Base-by-base conservation (phyloP, 2,113 vertebrate genomes). In the Apeltes quadracus region DNA sequence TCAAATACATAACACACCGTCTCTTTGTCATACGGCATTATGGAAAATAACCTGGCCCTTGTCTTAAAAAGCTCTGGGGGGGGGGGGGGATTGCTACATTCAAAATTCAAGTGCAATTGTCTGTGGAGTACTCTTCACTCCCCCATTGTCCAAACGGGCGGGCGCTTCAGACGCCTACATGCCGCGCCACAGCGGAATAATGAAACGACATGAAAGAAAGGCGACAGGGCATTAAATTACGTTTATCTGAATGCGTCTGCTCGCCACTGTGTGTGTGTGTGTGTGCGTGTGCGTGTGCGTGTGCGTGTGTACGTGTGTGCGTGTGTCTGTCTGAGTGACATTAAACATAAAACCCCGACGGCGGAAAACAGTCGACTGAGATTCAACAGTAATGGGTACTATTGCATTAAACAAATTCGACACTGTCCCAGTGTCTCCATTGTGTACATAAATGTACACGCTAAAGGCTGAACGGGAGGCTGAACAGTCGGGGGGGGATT, bases 61-160 rank as follows among this genome's bases (percentile, higher is more conserved):
- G 69, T 88, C 78, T 82, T 70, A 76, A 78, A 85, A 87, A 85
- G 70, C 72, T 72, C 46, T 7, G 1, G 1, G 48, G 46, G 5
- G 46, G 48, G 48, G n/a, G 5, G 22, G n/a, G 18, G n/a, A 8
- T 67, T 44, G 43, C 55, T 70, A 80, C 75, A 92, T 90, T 90
- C 69, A 87, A 78, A 84, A 85, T 84, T 85, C 81, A 88, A 92
- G 89, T 84, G 85, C 79, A 78, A 78, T 90, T 91, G 87, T 91
- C 53, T 69, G 78, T 84, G 68, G 80, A 91, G 87, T 62, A 79
- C 87, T 72, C 88, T 90, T 88, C 89, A 87, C 84, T 88, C 84
- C 83, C 71, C 81, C 89, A 78, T 84, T 76, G 84, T 86, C 82
- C 77, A 67, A 83, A 85, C 87, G 86, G 81, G 66, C 83, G 71